phyloP scores from a whole-genome alignment of 2,888 invertebrate genomes.

The Leptinotarsa tumamoca region DNA sequence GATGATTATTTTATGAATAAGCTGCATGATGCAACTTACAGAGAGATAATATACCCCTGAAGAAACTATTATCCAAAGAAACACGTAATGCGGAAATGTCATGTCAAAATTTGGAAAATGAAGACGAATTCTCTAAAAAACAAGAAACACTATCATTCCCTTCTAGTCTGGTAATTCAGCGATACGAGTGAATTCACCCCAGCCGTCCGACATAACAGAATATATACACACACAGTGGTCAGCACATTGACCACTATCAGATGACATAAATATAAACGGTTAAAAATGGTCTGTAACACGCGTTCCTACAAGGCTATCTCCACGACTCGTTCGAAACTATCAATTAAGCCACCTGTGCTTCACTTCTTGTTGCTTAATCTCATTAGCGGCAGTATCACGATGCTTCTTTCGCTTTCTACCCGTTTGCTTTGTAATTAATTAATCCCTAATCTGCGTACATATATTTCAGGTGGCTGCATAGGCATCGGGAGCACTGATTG shows the following conservation, averaged over 20 bases:
- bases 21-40: too few relatives aligned
- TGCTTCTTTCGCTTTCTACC: constrained; percentile 64
- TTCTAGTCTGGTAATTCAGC: background rate
- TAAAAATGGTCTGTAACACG: constrained; percentile 57
- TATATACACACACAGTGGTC: constrained; percentile 24
- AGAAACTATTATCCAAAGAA: too few relatives aligned
- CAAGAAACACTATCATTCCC: too few relatives aligned
- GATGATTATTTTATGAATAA: too few relatives aligned
- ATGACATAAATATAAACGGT: constrained; percentile 56
- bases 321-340: constrained; percentile 61
- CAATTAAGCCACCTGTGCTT: constrained; percentile 63
- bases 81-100: too few relatives aligned
- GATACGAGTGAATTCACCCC: background rate
- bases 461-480: constrained; percentile 52
- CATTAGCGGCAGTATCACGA: constrained; percentile 65
- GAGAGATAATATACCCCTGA: too few relatives aligned
- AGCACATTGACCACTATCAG: constrained; percentile 50
- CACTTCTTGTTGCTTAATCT: constrained; percentile 63
- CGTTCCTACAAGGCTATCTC: constrained; percentile 64
- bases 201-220: constrained; percentile 7
- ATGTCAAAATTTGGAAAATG: too few relatives aligned
- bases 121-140: too few relatives aligned
- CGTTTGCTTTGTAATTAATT: constrained; percentile 66
- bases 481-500: constrained; percentile 48
- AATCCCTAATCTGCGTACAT: constrained; percentile 64